Percentiles rank a stretch among this genome's conserved stretches.
phyloP scores from a whole-genome alignment of 2,888 invertebrate species.

The Lithophane ornitopus region DNA sequence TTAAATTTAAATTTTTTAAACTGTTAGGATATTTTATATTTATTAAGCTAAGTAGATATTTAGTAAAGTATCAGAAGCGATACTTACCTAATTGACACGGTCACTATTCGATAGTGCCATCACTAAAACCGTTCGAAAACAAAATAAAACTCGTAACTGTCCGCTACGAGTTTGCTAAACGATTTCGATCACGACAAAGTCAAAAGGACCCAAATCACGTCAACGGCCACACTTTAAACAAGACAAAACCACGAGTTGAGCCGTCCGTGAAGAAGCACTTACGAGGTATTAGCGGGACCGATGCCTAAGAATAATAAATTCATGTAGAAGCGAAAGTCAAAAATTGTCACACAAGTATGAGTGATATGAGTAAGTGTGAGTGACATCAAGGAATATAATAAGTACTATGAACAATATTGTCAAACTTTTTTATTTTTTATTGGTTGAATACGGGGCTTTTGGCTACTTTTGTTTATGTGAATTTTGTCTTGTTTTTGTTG shows the following conservation, averaged over 20 bases:
- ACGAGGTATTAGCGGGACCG: conserved; percentile 54
- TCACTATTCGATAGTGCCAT: conserved; percentile 4
- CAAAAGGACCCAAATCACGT: conserved; percentile 68
- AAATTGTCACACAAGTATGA: too few relatives aligned
- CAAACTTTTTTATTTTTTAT: too few relatives aligned
- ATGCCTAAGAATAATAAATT: conserved; percentile 16
- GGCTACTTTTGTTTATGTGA: too few relatives aligned
- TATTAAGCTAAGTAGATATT: neutral
- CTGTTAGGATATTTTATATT: neutral
- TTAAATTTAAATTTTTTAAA: neutral
- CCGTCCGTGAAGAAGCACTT: conserved; percentile 65
- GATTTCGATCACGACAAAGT: conserved; percentile 66
- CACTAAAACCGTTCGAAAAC: conserved; percentile 15
- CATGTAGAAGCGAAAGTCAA: neutral
- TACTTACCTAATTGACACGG: neutral
- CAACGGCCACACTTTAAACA: conserved; percentile 63
- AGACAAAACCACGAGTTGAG: conserved; percentile 69
- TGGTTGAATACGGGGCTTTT: too few relatives aligned
- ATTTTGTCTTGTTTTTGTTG: too few relatives aligned
- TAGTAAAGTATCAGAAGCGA: neutral
- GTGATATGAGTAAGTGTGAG: too few relatives aligned
- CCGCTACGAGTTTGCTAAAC: conserved; percentile 40
- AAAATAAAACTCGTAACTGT: conserved; percentile 16
- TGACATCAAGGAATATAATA: too few relatives aligned
- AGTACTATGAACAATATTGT: too few relatives aligned